A percentile compares a stretch with the other conserved stretches of the same genome.
Evolutionary conservation across 1,140 invertebrate species (phyloP).

Genomic region (Macrostomum lignano): DNA sequence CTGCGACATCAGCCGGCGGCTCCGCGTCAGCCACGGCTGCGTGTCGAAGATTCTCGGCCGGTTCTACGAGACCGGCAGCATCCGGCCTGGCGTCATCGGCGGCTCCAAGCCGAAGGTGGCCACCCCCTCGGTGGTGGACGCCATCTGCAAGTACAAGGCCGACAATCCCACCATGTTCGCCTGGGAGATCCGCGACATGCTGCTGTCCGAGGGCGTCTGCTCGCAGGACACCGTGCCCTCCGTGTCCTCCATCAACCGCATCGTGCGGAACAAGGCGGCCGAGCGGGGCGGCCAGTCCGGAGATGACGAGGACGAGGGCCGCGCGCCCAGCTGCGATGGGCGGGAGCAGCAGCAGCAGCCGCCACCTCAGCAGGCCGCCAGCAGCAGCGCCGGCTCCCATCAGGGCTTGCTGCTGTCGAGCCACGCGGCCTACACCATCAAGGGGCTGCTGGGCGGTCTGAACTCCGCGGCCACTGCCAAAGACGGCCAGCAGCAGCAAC

Average conservation of each 20-base stretch:
- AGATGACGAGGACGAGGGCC: too few relatives aligned
- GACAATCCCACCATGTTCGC: conserved; percentile 98
- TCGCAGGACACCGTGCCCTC: conserved; percentile 84
- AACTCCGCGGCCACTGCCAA: too few relatives aligned
- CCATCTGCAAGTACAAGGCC: conserved; percentile 82
- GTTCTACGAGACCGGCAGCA: conserved; percentile 69
- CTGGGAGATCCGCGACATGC: conserved; percentile 86
- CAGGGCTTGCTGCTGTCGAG: too few relatives aligned
- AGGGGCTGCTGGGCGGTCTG: too few relatives aligned
- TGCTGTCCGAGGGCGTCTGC: conserved; percentile 73
- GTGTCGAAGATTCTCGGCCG: conserved; percentile 86
- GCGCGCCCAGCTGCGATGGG: too few relatives aligned
- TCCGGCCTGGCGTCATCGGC: conserved; percentile 58
- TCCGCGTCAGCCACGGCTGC: conserved; percentile 76
- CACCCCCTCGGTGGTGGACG: conserved; percentile 79
- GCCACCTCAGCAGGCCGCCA: too few relatives aligned
- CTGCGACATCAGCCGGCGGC: conserved; percentile 69
- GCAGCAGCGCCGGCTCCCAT: too few relatives aligned
- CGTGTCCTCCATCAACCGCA: conserved; percentile 74
- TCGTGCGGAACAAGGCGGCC: conserved; percentile 4
- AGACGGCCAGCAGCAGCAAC: too few relatives aligned
- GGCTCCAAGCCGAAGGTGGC: conserved; percentile 96
- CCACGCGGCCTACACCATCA: too few relatives aligned
- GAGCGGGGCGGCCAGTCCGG: too few relatives aligned
- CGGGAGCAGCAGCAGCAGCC: too few relatives aligned